Percentiles rank a stretch among this genome's conserved stretches.
phyloP scores from a whole-genome alignment of 2,113 vertebrate genomes.

The Daphoenositta chrysoptera region DNA sequence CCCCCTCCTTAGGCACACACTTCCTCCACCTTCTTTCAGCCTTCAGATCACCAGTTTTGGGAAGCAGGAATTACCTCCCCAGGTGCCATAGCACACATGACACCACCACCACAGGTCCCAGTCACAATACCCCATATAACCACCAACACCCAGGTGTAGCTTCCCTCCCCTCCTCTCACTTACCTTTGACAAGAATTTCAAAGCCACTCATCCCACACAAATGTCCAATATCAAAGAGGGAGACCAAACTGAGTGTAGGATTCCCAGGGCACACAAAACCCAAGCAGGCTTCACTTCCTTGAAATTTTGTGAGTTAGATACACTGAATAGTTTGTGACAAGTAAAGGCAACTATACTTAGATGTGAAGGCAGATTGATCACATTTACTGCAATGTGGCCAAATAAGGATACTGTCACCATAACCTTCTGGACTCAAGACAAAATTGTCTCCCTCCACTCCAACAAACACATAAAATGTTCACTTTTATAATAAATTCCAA shows the following conservation, averaged over 20 bases:
- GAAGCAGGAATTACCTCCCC: background rate
- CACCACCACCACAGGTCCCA: background rate
- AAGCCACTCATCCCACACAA: background rate
- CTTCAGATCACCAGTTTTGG: background rate
- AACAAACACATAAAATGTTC: background rate
- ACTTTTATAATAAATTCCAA: constrained; percentile 46
- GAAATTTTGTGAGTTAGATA: background rate
- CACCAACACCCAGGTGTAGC: background rate
- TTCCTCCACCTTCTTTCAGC: background rate
- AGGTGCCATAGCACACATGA: accelerated
- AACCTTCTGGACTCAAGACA: background rate
- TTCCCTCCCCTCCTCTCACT: background rate
- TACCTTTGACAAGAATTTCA: background rate
- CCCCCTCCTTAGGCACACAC: background rate
- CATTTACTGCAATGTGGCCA: background rate
- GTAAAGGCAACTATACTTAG: background rate
- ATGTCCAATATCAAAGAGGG: background rate
- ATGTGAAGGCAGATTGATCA: background rate
- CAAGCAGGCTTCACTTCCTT: background rate
- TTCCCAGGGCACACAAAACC: background rate
- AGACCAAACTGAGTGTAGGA: background rate
- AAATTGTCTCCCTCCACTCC: background rate
- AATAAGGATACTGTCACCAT: background rate
- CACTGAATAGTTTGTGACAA: background rate
- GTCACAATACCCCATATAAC: accelerated